Conservation (phyloP, 2,888 invertebrate species). For the Scaptomyza tumidula region DNA sequence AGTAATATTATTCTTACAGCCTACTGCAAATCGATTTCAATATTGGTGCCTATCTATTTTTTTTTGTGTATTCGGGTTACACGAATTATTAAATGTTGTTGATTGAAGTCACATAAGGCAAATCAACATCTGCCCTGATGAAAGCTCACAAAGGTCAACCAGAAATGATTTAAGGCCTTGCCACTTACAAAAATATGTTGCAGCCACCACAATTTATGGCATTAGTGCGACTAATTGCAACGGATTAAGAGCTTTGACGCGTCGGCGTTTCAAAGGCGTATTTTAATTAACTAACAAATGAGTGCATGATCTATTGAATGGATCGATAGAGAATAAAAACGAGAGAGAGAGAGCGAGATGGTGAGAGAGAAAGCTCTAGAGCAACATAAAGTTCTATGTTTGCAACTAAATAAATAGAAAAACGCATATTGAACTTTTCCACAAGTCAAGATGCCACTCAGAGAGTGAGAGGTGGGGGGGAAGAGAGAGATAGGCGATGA, state of each 20-base stretch:
- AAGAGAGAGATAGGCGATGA: constrained; percentile 8
- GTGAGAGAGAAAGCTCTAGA: constrained; percentile 18
- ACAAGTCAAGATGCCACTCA: constrained; percentile 32
- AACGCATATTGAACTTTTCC: constrained; percentile 43
- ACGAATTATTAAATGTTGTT: constrained; percentile 20
- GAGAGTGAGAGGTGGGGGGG: background rate
- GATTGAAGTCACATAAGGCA: constrained; percentile 2
- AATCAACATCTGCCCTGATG: constrained; percentile 28
- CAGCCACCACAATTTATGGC: constrained; percentile 37
- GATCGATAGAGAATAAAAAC: constrained; percentile 5
- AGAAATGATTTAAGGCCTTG: constrained; percentile 58
- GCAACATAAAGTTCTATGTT: constrained; percentile 27
- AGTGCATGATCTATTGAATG: constrained; percentile 59
- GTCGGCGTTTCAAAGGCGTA: constrained; percentile 67
- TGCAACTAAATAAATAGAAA: constrained; percentile 59
- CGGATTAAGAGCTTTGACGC: constrained; percentile 62
- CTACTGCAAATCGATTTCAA: background rate
- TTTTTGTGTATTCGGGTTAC: constrained; percentile 6
- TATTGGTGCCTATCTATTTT: background rate
- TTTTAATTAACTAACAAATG: constrained; percentile 69
- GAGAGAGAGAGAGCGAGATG: constrained; percentile 4
- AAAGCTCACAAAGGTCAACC: constrained; percentile 57
- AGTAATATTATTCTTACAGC: background rate
- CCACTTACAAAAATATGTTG: constrained; percentile 23
- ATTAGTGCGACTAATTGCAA: constrained; percentile 70